phyloP scores from a whole-genome alignment of 2,113 vertebrate genomes.

The Brachypodius melanocephalos region DNA sequence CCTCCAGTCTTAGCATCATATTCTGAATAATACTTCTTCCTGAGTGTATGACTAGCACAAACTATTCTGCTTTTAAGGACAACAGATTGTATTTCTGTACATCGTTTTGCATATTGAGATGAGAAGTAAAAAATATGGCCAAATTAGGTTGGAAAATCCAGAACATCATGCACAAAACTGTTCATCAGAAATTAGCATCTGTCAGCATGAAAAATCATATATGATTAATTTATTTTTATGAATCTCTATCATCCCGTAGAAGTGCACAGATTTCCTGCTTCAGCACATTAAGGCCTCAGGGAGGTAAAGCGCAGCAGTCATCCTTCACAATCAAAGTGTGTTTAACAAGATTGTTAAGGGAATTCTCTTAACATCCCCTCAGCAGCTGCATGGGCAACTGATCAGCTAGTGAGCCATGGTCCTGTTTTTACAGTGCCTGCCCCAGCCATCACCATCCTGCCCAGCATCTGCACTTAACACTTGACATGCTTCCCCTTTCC shows the following conservation, averaged over 20 bases:
- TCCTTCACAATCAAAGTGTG: slow-evolving; percentile 36
- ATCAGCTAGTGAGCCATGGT: not conserved
- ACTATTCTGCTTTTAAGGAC: not conserved
- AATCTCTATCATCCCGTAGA: not conserved
- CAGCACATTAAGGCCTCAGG: not conserved
- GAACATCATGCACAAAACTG: not conserved
- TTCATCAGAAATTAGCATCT: not conserved
- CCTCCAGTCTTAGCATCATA: not conserved
- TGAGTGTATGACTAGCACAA: not conserved
- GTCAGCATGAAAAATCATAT: not conserved
- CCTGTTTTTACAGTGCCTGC: not conserved
- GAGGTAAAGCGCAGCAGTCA: not conserved
- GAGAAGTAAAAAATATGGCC: not conserved
- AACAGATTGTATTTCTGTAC: not conserved
- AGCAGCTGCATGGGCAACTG: not conserved
- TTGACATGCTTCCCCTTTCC: not conserved
- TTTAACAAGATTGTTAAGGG: slow-evolving; percentile 24
- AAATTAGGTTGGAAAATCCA: not conserved
- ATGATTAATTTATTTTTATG: slow-evolving; percentile 40
- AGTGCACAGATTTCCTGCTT: not conserved
- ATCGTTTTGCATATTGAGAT: not conserved
- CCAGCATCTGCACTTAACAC: not conserved
- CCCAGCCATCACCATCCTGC: not conserved
- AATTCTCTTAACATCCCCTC: slow-evolving; percentile 16
- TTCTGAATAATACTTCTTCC: not conserved